Conservation (phyloP, 1,140 invertebrate species). For the Tetraneura akinire region DNA sequence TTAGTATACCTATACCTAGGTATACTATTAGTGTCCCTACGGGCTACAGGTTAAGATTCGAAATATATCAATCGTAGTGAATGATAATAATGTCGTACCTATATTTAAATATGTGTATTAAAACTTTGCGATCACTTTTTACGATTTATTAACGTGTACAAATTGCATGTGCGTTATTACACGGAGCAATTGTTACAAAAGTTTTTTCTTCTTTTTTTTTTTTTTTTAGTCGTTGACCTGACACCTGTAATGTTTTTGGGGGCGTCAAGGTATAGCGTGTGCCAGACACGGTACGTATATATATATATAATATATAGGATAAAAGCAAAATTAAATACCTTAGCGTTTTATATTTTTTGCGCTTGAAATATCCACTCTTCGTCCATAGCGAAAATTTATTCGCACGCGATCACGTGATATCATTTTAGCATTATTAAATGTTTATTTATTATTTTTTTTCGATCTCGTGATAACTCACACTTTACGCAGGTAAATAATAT, state of each 20-base stretch:
- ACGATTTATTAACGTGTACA: conserved; percentile 2
- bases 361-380: not conserved
- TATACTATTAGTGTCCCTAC: too few species aligned
- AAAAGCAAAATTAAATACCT: conserved; percentile 31
- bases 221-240: conserved; percentile 41
- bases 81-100: not conserved
- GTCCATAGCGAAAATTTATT: not conserved
- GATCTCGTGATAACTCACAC: not conserved
- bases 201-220: conserved; percentile 6
- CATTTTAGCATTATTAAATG: not conserved
- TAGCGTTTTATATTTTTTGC: conserved; percentile 18
- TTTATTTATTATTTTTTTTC: conserved; percentile 7
- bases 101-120: not conserved
- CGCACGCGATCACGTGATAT: conserved; percentile 33
- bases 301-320: not conserved
- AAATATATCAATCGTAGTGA: too few species aligned
- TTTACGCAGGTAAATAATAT: not conserved
- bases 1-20: too few species aligned
- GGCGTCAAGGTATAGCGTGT: conserved; percentile 20
- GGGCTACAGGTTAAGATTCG: too few species aligned
- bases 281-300: not conserved
- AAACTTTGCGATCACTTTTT: conserved; percentile 17
- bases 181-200: conserved; percentile 22
- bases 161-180: conserved; percentile 26
- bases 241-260: conserved; percentile 38